Base-by-base conservation (phyloP, 2,888 invertebrate species). In the Papilio demoleus region DNA sequence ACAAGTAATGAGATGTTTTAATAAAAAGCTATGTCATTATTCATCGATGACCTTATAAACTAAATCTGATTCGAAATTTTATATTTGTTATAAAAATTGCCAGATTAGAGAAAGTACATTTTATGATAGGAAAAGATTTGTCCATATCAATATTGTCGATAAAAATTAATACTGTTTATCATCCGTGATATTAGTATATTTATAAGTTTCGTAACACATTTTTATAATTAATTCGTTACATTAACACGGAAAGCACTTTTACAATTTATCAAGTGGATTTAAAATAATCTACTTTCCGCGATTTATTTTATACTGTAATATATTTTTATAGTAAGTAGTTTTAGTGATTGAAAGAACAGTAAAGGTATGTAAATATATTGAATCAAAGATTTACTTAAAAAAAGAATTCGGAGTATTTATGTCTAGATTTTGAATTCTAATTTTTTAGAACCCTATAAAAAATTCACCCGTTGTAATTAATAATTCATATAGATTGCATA, bases 51-150 rank as follows among this genome's bases (percentile, higher is more conserved):
- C 47, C 45, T 19, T 22, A 63, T 47, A 36, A 47, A 63, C 50
- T 36, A 50, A 34, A 63, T 50, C 6, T 9, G 14, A 36, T 50
- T 6, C 17, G 17, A 4, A 12, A 14, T 36, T 34, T 36, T 59
- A 31, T 17, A 36, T 36, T 22, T 38, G 12, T 38, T 22, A 4
- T 22, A 38, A 22, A 59, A 38, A 38, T 38, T 36, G 11, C 36
- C 17, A 38, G 34, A 38, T 59, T 59, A 59, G 14, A 24, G 50
- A 50, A 63, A 63, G 63, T 45, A 47, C 63, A 19, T 62, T 67
- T 53, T 38, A 42, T 36, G 60, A 67, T 60, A 61, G 24, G 66
- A 9, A 60, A 61, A 11, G 50, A 67, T 67, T 61, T 59, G 9
- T 22, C 19, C 59, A n/a, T 36, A 53, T 50, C 47, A 45, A 61